Percentiles rank a stretch among this genome's conserved stretches.
These are phyloP conservation scores for Ctena decussata DNA, from an alignment of 2,888 invertebrate genomes.

Conservation along the genomic window DNA sequence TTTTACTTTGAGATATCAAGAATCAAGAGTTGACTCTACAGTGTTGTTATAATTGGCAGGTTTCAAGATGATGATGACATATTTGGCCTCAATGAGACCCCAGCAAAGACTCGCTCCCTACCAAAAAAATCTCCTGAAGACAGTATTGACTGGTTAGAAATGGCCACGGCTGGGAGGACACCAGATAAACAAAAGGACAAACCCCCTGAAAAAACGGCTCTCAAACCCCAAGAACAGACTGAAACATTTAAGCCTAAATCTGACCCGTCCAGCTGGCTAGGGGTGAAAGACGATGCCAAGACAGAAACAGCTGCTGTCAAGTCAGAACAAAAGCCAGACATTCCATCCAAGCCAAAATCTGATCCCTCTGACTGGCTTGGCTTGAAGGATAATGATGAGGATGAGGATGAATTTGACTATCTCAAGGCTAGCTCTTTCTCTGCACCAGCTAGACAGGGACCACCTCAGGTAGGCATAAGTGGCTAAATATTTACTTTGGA, in stretches of 20 bases:
- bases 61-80: slow-evolving; percentile 88
- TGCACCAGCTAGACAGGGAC: slow-evolving; percentile 53
- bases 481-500: no score
- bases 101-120: slow-evolving; percentile 62
- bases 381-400: slow-evolving; percentile 75
- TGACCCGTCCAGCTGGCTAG: slow-evolving; percentile 71
- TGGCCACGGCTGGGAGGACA: slow-evolving; percentile 62
- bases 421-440: slow-evolving; percentile 60
- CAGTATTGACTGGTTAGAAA: slow-evolving; percentile 83
- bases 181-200: slow-evolving; percentile 43
- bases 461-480: slow-evolving; percentile 32
- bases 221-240: slow-evolving; percentile 9
- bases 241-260: slow-evolving; percentile 64
- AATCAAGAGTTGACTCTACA: no score
- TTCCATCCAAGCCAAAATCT: slow-evolving; percentile 63
- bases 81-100: slow-evolving; percentile 76
- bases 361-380: slow-evolving; percentile 71
- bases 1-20: no score
- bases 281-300: slow-evolving; percentile 40
- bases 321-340: slow-evolving; percentile 6
- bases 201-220: slow-evolving; percentile 33
- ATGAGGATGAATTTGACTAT: slow-evolving; percentile 89
- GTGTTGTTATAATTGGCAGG: slow-evolving; percentile 65
- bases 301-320: slow-evolving; percentile 33
- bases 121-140: slow-evolving; percentile 66